Base-by-base conservation (phyloP, 2,888 invertebrate genomes). In the Cancer borealis region DNA sequence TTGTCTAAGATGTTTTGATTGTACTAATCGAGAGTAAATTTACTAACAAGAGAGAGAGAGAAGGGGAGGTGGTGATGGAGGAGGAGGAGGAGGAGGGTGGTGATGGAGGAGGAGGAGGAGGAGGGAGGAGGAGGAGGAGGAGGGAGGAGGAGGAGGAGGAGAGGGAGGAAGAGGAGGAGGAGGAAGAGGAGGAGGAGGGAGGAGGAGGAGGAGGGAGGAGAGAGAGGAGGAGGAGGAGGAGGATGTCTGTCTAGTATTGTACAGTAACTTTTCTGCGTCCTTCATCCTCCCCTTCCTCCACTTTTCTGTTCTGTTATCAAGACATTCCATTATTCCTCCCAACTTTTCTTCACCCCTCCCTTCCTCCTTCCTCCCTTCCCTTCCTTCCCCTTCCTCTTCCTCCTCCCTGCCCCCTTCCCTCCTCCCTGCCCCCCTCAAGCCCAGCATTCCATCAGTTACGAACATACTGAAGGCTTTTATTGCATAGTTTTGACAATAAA, bases 131-230 rank as follows among this genome's bases (percentile, higher is more conserved):
- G 79, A 49, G 49, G 49, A 49, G 49, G 49, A 49, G 49, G 49
- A 49, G 49, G 87, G 84, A 46, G 88, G 46, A 46, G n/a, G 46
- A 46, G 88, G 88, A 46, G 46, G 88, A 46, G 46, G 88, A 46
- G 1, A 30, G 26, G 39, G 39, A 39, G 30, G 84, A n/a, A 3
- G 84, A 84, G 84, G 30, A 30, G 30, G 39, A 39, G 39, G 39
- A 39, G 39, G 39, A 39, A 2, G 39, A 39, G 39, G 39, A 39
- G 39, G 39, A 39, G 39, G 39, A 39, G 39, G n/a, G 39, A 45
- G 39, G 88, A 88, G 88, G 79, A 49, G 49, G 49, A 49, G 49
- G 49, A 49, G 49, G 49, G n/a, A 49, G 49, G 87, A 87, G 87
- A 39, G 5, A 30, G 87, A 46, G 88, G 46, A 46, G n/a, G 46